Evolutionary conservation across 2,888 invertebrate species (phyloP).

Genomic region (Caenorhabditis sinica): DNA sequence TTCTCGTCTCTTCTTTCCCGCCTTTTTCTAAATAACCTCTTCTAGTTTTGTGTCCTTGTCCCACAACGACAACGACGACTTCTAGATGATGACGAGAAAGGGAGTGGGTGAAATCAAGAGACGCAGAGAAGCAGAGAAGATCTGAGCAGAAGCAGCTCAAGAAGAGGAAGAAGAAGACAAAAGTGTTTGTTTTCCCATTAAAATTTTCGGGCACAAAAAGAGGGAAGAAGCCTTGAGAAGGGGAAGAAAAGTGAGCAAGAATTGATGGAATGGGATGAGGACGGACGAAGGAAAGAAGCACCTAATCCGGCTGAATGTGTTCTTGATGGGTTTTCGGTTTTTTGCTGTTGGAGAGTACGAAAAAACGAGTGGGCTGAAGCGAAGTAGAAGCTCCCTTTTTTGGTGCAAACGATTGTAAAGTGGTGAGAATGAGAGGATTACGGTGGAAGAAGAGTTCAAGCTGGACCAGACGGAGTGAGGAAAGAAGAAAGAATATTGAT

Average conservation of each 20-base stretch:
- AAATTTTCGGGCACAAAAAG: conserved; percentile 32
- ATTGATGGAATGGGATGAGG: conserved; percentile 48
- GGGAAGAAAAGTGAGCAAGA: conserved; percentile 43
- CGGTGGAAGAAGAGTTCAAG: conserved; percentile 1
- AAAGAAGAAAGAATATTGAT: no score
- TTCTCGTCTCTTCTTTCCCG: conserved; percentile 13
- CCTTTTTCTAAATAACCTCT: conserved; percentile 53
- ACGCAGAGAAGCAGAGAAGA: background rate
- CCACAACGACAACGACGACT: conserved; percentile 20
- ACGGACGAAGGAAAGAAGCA: conserved; percentile 21
- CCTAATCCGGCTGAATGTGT: conserved; percentile 57
- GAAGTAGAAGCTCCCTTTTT: background rate
- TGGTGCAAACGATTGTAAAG: conserved; percentile 2
- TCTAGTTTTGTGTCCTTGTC: conserved; percentile 33
- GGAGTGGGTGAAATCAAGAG: background rate
- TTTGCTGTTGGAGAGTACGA: background rate
- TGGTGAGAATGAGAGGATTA: conserved; percentile 9
- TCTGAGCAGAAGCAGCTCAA: no score
- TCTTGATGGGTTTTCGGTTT: conserved; percentile 52
- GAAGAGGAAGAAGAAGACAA: conserved; percentile 15
- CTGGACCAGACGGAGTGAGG: no score
- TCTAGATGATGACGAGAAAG: conserved; percentile 3
- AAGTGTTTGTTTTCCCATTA: conserved; percentile 62
- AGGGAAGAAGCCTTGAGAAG: conserved; percentile 34
- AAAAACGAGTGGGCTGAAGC: background rate